phyloP scores from a whole-genome alignment of 2,888 invertebrate genomes.

The Subacronicta megacephala region DNA sequence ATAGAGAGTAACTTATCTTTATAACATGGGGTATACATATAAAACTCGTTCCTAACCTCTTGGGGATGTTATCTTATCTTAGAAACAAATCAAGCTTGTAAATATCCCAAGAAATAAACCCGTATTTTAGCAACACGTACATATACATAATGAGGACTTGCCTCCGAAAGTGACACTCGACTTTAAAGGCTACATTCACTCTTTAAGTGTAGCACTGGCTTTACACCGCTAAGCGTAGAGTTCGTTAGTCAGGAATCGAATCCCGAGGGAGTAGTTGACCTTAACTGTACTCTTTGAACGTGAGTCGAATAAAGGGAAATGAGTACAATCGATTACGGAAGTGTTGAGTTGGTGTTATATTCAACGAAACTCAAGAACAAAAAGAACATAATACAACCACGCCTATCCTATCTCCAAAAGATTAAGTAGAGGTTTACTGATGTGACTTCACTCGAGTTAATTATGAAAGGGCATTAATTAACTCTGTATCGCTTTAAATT shows the following conservation, averaged over 20 bases:
- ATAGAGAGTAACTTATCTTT: too few relatives aligned
- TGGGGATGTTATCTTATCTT: too few relatives aligned
- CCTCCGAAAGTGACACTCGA: conserved; percentile 20
- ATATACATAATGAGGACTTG: conserved; percentile 28
- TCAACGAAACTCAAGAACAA: conserved; percentile 5
- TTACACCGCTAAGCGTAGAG: conserved; percentile 56
- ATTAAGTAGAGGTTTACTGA: too few relatives aligned
- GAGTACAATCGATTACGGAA: conserved; percentile 39
- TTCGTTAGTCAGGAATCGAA: conserved; percentile 72
- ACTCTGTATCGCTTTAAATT: too few relatives aligned
- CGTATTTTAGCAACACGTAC: conserved; percentile 13
- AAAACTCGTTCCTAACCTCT: too few relatives aligned
- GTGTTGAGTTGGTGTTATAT: conserved; percentile 41
- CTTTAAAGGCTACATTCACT: conserved; percentile 7
- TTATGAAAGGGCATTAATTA: too few relatives aligned
- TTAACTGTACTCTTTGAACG: conserved; percentile 55
- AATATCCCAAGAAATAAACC: too few relatives aligned
- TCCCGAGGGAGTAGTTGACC: conserved; percentile 63
- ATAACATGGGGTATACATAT: too few relatives aligned
- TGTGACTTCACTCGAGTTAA: too few relatives aligned
- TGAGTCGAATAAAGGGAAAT: conserved; percentile 53
- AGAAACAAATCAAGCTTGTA: too few relatives aligned
- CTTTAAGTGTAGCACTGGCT: conserved; percentile 40
- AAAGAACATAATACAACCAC: too few relatives aligned
- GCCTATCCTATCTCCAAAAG: too few relatives aligned